These are phyloP conservation scores for Hucho hucho DNA, from an alignment of 2,113 vertebrate genomes.

Conservation along the genomic window DNA sequence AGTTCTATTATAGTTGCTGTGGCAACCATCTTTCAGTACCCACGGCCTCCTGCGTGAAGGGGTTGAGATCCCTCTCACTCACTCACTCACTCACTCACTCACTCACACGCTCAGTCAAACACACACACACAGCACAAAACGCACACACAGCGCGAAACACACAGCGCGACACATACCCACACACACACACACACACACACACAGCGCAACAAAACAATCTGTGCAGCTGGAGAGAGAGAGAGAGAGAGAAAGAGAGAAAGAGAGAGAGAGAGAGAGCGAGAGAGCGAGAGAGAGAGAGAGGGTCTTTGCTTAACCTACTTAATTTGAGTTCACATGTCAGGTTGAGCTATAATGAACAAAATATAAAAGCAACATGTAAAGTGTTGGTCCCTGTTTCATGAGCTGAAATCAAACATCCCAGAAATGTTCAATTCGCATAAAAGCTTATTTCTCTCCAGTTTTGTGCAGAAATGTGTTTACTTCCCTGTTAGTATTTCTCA, in stretches of 20 bases:
- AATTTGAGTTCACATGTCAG: background rate
- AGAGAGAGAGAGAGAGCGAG: too few relatives aligned
- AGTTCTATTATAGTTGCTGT: slow-evolving; percentile 77
- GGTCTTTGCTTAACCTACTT: background rate
- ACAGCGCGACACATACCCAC: background rate
- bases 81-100: background rate
- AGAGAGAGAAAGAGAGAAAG: too few relatives aligned
- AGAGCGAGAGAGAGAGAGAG: too few relatives aligned
- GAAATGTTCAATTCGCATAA: too few relatives aligned
- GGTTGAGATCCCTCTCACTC: slow-evolving; percentile 37
- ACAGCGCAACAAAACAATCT: background rate
- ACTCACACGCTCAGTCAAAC: background rate
- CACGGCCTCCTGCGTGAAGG: slow-evolving; percentile 43
- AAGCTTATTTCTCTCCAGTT: too few relatives aligned
- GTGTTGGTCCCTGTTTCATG: too few relatives aligned
- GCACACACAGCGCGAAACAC: background rate
- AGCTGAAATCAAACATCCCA: too few relatives aligned
- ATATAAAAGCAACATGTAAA: too few relatives aligned
- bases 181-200: background rate
- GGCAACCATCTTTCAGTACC: slow-evolving; percentile 66
- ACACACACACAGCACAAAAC: background rate
- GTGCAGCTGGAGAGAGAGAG: background rate
- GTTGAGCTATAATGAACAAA: background rate
- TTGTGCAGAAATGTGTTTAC: too few relatives aligned
- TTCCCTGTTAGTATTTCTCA: too few relatives aligned